A percentile compares a stretch with the other conserved stretches of the same genome.
Evolutionary conservation across 2,113 vertebrate genomes (phyloP).

Genomic region (Atractosteus spatula): DNA sequence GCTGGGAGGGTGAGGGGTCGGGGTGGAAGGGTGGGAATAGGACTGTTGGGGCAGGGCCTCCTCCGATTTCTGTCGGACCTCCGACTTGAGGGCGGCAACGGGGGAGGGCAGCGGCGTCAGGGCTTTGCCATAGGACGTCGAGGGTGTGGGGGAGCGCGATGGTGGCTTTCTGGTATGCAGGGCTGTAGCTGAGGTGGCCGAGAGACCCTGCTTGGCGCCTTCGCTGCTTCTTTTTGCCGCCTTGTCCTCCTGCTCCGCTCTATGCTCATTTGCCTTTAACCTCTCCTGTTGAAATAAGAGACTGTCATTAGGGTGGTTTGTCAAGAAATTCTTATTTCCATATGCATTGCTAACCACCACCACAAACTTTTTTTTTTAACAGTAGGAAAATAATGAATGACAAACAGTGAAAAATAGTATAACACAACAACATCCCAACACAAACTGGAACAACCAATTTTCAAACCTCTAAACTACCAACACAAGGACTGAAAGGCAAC

Average conservation of each 20-base stretch:
- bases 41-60: constrained; percentile 70
- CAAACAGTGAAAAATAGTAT: too few species aligned
- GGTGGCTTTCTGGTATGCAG: constrained; percentile 77
- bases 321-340: neutral
- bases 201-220: constrained; percentile 65
- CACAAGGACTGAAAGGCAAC: too few species aligned
- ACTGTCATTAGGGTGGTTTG: neutral
- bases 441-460: too few species aligned
- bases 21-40: constrained; percentile 77
- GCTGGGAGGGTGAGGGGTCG: constrained; percentile 70
- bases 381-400: too few species aligned
- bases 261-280: constrained; percentile 83
- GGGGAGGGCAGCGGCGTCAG: constrained; percentile 72
- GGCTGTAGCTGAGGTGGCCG: constrained; percentile 56
- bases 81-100: constrained; percentile 78
- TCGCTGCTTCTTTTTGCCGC: constrained; percentile 73
- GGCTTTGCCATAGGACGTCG: constrained; percentile 73
- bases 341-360: neutral
- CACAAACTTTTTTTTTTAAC: too few species aligned
- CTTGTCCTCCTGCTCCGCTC: constrained; percentile 82
- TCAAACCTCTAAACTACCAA: too few species aligned
- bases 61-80: constrained; percentile 79
- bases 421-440: too few species aligned
- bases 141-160: constrained; percentile 62
- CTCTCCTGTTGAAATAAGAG: constrained; percentile 70